A percentile compares a stretch with the other conserved stretches of the same genome.
Evolutionary conservation across 2,888 invertebrate species (phyloP).

Genomic region (Plemyria rubiginata): DNA sequence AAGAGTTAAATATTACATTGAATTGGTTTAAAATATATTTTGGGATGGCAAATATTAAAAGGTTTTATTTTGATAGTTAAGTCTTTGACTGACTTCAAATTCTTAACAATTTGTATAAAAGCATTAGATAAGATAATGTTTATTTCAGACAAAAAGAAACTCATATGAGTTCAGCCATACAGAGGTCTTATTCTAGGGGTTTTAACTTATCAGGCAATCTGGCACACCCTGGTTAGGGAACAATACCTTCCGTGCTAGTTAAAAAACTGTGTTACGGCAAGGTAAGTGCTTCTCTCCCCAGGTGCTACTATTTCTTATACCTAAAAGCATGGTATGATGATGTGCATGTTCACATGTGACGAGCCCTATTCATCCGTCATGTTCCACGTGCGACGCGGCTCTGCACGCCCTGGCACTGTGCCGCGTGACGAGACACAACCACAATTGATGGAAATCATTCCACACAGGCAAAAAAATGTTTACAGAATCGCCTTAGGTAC

Average conservation of each 20-base stretch:
- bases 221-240: no score
- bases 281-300: no score
- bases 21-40: no score
- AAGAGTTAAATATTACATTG: no score
- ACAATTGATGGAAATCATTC: slow-evolving; percentile 58
- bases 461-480: slow-evolving; percentile 47
- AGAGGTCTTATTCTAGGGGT: no score
- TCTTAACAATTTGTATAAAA: slow-evolving; percentile 10
- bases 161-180: no score
- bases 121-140: no score
- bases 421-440: slow-evolving; percentile 71
- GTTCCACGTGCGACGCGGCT: slow-evolving; percentile 66
- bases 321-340: slow-evolving; percentile 25
- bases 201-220: no score
- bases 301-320: no score
- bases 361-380: slow-evolving; percentile 77
- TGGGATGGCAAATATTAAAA: not conserved
- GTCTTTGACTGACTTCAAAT: not conserved
- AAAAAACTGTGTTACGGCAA: no score
- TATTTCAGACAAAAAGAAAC: no score
- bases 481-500: slow-evolving; percentile 38
- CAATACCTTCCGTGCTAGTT: no score
- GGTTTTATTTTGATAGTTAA: not conserved
- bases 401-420: slow-evolving; percentile 72
- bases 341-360: slow-evolving; percentile 59